Evolutionary conservation across 35 echinoderm and acorn worm species (phyloP).

Genomic region (Heliocidaris tuberculata): DNA sequence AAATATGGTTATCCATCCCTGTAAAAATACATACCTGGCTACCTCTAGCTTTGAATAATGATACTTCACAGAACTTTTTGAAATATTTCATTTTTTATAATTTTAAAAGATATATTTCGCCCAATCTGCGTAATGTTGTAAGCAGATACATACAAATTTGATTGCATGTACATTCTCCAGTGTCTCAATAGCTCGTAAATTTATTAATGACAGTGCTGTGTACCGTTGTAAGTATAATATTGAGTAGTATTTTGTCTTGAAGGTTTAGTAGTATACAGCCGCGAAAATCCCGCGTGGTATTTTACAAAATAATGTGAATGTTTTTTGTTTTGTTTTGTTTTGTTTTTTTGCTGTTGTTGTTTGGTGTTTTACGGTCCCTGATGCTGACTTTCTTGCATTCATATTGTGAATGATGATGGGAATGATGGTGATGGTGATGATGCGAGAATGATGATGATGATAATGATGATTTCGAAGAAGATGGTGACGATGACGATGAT

Average conservation of each 20-base stretch:
- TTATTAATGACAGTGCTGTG: not conserved
- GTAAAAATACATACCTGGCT: not conserved
- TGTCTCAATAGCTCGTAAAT: not conserved
- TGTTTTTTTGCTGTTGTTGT: not conserved
- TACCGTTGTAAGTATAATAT: not conserved
- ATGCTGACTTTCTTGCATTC: not conserved
- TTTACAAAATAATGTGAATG: not conserved
- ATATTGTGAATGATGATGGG: not conserved
- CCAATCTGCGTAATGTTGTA: too few relatives aligned
- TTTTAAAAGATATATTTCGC: too few relatives aligned
- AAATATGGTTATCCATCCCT: too few relatives aligned
- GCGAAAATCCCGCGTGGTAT: not conserved
- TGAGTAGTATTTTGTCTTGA: not conserved
- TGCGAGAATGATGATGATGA: not conserved
- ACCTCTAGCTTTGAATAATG: not conserved
- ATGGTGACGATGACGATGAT: not conserved
- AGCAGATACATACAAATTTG: too few relatives aligned
- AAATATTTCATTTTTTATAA: too few relatives aligned
- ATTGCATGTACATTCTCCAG: not conserved
- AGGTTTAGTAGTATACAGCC: not conserved
- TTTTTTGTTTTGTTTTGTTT: too few relatives aligned
- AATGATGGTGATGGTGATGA: not conserved
- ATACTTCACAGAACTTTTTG: not conserved
- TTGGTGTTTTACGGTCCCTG: not conserved
- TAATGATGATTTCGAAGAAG: not conserved